phyloP scores from a whole-genome alignment of 2,888 invertebrate species.

The Hipparchia semele region DNA sequence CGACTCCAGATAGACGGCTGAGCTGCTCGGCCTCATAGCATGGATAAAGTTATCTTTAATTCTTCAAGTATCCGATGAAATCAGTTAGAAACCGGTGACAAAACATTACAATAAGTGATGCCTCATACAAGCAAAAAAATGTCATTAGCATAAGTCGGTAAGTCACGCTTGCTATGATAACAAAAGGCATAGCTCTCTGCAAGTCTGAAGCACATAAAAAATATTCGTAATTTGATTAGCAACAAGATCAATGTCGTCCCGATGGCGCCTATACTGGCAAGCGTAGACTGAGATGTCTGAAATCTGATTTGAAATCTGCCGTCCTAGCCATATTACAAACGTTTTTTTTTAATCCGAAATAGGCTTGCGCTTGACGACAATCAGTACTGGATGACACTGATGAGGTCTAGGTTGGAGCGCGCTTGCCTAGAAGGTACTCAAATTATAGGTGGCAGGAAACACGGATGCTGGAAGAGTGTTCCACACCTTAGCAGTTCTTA shows the following conservation, averaged over 20 bases:
- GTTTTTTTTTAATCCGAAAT: too few relatives aligned
- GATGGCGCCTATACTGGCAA: conserved; percentile 17
- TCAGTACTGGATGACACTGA: too few relatives aligned
- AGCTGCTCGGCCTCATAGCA: too few relatives aligned
- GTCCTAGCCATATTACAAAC: too few relatives aligned
- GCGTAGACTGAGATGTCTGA: background rate
- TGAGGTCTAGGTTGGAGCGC: too few relatives aligned
- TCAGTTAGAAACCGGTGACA: conserved; percentile 2
- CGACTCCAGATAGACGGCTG: background rate
- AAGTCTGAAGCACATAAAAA: background rate
- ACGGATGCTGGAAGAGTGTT: too few relatives aligned
- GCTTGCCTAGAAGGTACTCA: too few relatives aligned
- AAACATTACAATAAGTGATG: conserved; percentile 14
- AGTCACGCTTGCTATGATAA: conserved; percentile 6
- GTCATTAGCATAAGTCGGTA: conserved; percentile 19
- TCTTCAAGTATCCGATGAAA: background rate
- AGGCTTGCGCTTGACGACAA: too few relatives aligned
- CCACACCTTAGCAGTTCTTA: too few relatives aligned
- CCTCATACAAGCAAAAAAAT: conserved; percentile 9
- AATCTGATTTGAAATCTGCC: too few relatives aligned
- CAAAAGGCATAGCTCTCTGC: conserved; percentile 11
- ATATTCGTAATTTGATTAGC: conserved; percentile 11
- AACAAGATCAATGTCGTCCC: conserved; percentile 23
- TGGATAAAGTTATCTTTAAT: too few relatives aligned
- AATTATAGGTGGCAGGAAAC: too few relatives aligned